Percentiles rank a stretch among this genome's conserved stretches.
Conservation (phyloP, 2,797 vertebrate genomes). For the Crax fasciolata region DNA sequence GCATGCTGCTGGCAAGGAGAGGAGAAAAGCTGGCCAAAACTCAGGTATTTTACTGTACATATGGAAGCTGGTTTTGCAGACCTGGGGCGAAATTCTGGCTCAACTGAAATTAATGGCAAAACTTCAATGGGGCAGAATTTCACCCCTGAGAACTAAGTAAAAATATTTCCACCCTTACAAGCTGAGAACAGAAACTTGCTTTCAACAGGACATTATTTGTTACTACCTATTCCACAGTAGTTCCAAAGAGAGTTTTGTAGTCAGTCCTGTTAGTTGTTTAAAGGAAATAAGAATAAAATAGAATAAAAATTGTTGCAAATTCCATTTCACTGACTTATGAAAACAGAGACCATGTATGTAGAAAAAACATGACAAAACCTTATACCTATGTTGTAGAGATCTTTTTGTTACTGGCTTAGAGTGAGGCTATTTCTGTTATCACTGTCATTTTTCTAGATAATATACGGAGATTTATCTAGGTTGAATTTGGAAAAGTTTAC, state of each 20-base stretch:
- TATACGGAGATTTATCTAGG: neutral
- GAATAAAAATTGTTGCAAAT: neutral
- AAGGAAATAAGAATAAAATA: slow-evolving; percentile 38
- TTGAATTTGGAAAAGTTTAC: neutral
- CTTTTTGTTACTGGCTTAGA: neutral
- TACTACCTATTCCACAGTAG: neutral
- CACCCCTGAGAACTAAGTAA: slow-evolving; percentile 44
- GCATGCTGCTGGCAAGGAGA: slow-evolving; percentile 4
- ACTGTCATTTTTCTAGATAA: neutral
- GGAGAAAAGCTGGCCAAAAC: slow-evolving; percentile 11
- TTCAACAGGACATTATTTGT: slow-evolving; percentile 39
- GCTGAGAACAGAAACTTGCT: slow-evolving; percentile 52
- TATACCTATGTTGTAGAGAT: neutral
- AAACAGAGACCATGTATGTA: neutral
- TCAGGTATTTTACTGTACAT: slow-evolving; percentile 65
- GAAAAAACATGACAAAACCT: neutral
- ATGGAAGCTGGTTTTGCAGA: slow-evolving; percentile 59
- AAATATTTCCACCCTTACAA: slow-evolving; percentile 51
- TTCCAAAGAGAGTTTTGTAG: slow-evolving; percentile 5
- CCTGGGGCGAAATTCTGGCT: slow-evolving; percentile 19
- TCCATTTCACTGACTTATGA: neutral
- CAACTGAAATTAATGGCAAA: slow-evolving; percentile 51
- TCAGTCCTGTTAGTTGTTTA: neutral
- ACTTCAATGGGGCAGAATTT: slow-evolving; percentile 63
- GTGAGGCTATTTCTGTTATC: neutral